Percentiles rank a stretch among this genome's conserved stretches.
These are phyloP conservation scores for Nerophis ophidion DNA, from an alignment of 2,113 vertebrate species.

Conservation along the genomic window DNA sequence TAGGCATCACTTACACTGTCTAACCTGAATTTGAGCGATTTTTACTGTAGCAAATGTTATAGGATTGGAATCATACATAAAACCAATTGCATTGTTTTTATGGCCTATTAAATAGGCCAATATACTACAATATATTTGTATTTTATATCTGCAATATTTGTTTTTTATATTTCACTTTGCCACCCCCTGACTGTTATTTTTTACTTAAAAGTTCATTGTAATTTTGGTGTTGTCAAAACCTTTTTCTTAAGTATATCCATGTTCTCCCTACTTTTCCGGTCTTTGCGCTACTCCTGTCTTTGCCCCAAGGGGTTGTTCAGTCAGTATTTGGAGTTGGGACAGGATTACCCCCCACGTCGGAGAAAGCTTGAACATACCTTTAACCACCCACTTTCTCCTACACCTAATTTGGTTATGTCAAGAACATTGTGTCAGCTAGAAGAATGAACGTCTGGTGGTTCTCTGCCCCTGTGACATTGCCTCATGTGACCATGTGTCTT, in stretches of 20 bases:
- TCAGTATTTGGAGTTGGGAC: constrained; percentile 54
- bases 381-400: constrained; percentile 42
- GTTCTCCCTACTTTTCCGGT: constrained; percentile 40
- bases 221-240: not conserved
- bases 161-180: too few species aligned
- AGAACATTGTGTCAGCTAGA: constrained; percentile 53
- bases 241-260: constrained; percentile 20
- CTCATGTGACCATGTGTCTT: constrained; percentile 49
- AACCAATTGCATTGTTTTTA: too few species aligned
- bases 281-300: constrained; percentile 29
- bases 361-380: constrained; percentile 20
- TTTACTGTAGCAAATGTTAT: too few species aligned
- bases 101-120: too few species aligned
- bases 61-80: too few species aligned
- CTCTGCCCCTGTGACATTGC: constrained; percentile 60
- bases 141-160: too few species aligned
- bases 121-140: too few species aligned
- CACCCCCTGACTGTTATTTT: too few species aligned
- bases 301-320: constrained; percentile 45
- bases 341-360: constrained; percentile 42
- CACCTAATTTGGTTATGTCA: constrained; percentile 63
- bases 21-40: too few species aligned
- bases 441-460: constrained; percentile 39
- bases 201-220: too few species aligned
- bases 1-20: too few species aligned